A percentile compares a stretch with the other conserved stretches of the same genome.
Evolutionary conservation across 2,113 vertebrate genomes (phyloP).

Genomic region (Todiramphus saurophagus): DNA sequence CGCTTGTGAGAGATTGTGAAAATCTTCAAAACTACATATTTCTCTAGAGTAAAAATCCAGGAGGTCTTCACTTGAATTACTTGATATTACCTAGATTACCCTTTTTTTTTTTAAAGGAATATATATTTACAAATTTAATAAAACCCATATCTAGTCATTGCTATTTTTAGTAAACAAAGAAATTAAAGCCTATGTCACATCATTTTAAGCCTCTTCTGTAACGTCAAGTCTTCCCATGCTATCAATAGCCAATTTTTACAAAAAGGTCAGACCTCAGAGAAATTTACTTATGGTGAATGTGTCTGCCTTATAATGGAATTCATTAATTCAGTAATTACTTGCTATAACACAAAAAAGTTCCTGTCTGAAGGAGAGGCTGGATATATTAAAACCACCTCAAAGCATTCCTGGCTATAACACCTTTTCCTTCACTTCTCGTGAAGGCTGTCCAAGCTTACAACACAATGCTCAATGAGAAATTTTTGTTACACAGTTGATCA

Average conservation of each 20-base stretch:
- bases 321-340: background rate
- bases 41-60: background rate
- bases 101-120: background rate
- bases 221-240: background rate
- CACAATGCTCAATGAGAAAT: background rate
- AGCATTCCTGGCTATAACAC: background rate
- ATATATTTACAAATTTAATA: background rate
- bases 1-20: background rate
- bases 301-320: background rate
- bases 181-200: background rate
- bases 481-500: background rate
- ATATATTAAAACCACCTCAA: background rate
- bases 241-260: background rate
- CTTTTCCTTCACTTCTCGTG: background rate
- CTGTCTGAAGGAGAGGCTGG: background rate
- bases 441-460: background rate
- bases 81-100: background rate
- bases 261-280: background rate
- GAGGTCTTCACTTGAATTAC: background rate
- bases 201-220: background rate
- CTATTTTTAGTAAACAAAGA: background rate
- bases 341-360: background rate
- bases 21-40: background rate
- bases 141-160: background rate
- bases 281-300: background rate